These are phyloP conservation scores for Pollachius pollachius DNA, from an alignment of 2,113 vertebrate species.

Conservation along the genomic window DNA sequence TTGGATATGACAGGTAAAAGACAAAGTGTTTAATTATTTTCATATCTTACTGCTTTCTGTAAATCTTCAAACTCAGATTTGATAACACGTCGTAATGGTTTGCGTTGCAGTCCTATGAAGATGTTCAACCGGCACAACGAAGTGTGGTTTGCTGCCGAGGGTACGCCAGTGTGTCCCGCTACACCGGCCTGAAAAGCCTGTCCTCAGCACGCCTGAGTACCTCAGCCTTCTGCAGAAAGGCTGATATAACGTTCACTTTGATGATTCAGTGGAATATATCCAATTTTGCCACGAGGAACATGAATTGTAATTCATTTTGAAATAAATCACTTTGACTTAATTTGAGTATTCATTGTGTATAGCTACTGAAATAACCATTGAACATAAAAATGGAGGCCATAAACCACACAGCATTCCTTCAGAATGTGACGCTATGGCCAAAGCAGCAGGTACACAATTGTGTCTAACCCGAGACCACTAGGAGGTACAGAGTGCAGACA, in stretches of 20 bases:
- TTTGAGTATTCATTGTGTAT: not conserved
- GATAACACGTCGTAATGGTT: slow-evolving; percentile 11
- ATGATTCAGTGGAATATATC: not conserved
- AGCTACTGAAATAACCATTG: too few relatives aligned
- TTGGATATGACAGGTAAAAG: slow-evolving; percentile 71
- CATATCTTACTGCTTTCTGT: not conserved
- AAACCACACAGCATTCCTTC: not conserved
- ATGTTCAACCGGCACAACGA: slow-evolving; percentile 67
- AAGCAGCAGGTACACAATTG: too few relatives aligned
- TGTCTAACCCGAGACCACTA: too few relatives aligned
- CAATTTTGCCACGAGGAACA: not conserved
- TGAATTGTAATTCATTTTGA: not conserved
- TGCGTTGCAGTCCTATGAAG: slow-evolving; percentile 65
- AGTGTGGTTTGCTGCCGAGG: slow-evolving; percentile 62
- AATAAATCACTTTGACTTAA: not conserved
- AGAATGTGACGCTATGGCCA: too few relatives aligned
- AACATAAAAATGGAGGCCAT: too few relatives aligned
- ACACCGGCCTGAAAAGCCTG: not conserved
- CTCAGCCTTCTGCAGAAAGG: not conserved
- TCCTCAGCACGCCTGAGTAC: not conserved
- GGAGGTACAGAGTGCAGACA: too few relatives aligned
- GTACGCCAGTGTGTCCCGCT: slow-evolving; percentile 47
- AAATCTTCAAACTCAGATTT: not conserved
- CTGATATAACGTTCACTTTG: not conserved
- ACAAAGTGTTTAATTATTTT: not conserved